Base-by-base conservation (phyloP, 2,113 vertebrate genomes). In the Haemorhous mexicanus region DNA sequence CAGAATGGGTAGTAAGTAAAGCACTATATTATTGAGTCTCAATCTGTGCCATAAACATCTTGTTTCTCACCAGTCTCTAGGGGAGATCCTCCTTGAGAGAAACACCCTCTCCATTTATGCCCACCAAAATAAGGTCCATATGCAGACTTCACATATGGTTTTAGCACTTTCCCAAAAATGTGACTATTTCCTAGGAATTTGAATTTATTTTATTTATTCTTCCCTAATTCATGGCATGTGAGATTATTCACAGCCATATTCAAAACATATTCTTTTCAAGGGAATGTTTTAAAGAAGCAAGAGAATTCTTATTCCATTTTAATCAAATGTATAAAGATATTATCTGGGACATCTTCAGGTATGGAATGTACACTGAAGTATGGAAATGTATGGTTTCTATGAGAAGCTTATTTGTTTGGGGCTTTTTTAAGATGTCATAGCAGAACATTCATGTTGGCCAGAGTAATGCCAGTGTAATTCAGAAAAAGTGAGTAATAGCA, bases 101-200 rank as follows among this genome's bases (percentile, higher is more conserved):
- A 62, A 8, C 3, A 50, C 6, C 6, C 11, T 27, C 16, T 66
- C 9, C 8, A 41, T 11, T n/a, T 9, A 28, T 0, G 1, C 7
- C 10, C 39, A 58, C 7, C 8, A 72, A 75, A 84, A 69, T 41
- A 67, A 73, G 37, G 4, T 30, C 10, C 28, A 22, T n/a, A 13
- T 67, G 9, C 46, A 62, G 33, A 72, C 55, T 75, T 70, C 35
- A 46, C 7, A 1, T 19, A 7, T 1, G 1, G 1, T 27, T 81
- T 61, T 46, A 80, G 4, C 12, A 37, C 24, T 46, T 62, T 39
- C 30, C n/a, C 13, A 21, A 9, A 39, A 46, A 78, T 21, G 16
- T 26, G 33, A 30, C 24, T 67, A 13, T 52, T 87, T 90, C 16
- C 19, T 44, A 39, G 37, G 73, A 27, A 27, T 21, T 8, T 28